Percentiles rank a stretch among this genome's conserved stretches.
Conservation (phyloP, 2,888 invertebrate genomes). For the Nesidiocoris tenuis region DNA sequence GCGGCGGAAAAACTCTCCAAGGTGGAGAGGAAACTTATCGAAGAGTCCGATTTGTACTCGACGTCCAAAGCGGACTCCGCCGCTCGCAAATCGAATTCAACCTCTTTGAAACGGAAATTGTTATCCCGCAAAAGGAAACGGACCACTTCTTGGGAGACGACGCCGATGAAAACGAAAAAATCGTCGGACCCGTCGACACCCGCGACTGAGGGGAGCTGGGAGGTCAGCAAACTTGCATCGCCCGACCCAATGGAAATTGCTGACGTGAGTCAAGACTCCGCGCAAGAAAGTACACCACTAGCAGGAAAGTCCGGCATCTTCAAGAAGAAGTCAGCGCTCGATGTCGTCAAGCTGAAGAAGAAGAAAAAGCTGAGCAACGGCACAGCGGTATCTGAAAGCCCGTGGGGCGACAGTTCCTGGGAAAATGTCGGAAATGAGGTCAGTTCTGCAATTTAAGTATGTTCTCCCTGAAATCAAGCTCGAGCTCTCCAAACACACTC, state of each 20-base stretch:
- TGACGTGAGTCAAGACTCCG: neutral
- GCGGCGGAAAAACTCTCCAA: slow-evolving; percentile 42
- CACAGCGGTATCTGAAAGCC: neutral
- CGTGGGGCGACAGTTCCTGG: slow-evolving; percentile 33
- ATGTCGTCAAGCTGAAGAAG: neutral
- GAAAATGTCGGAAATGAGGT: slow-evolving; percentile 16
- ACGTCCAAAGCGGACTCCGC: neutral
- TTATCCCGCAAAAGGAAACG: neutral
- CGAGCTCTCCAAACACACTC: too few species aligned
- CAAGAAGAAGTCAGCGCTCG: neutral
- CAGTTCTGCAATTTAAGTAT: neutral
- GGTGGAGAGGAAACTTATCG: slow-evolving; percentile 16
- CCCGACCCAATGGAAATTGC: neutral
- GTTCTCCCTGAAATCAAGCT: too few species aligned
- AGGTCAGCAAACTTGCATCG: neutral
- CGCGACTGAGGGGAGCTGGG: slow-evolving; percentile 25
- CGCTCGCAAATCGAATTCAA: neutral
- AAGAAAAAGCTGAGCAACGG: slow-evolving; percentile 20
- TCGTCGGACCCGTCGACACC: neutral
- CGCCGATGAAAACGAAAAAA: slow-evolving; percentile 8
- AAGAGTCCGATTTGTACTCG: slow-evolving; percentile 9
- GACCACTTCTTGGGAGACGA: slow-evolving; percentile 15
- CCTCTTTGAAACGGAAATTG: neutral
- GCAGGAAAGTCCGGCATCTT: neutral
- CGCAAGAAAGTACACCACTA: neutral